These are phyloP conservation scores for Stenchaetothrips biformis DNA, from an alignment of 2,888 invertebrate species.

Conservation along the genomic window DNA sequence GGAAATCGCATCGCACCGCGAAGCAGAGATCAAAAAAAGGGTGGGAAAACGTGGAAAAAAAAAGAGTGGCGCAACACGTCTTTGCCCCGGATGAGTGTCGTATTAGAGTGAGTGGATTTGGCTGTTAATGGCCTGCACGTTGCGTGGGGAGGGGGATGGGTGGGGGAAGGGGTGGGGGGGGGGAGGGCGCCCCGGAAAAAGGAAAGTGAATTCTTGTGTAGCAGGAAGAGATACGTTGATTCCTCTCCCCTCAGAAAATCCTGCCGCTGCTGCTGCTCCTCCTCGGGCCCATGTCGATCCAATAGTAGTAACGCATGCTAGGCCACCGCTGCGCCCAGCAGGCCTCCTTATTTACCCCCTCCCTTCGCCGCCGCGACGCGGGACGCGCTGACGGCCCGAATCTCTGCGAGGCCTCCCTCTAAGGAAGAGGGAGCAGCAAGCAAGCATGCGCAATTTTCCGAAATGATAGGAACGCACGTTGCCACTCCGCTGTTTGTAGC, in stretches of 20 bases:
- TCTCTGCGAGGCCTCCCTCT: too few species aligned
- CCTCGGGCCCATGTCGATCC: not conserved
- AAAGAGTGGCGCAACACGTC: not conserved
- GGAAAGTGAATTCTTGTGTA: constrained; percentile 20
- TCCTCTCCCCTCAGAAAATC: not conserved
- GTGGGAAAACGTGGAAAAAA: not conserved
- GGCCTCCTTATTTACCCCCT: too few species aligned
- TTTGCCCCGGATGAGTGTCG: not conserved
- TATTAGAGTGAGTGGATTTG: not conserved
- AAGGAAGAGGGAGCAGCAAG: too few species aligned
- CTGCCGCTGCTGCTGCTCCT: not conserved
- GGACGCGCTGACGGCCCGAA: too few species aligned
- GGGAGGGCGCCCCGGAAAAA: not conserved
- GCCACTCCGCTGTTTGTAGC: too few species aligned
- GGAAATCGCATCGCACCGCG: not conserved
- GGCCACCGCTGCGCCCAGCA: too few species aligned
- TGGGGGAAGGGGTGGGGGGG: not conserved
- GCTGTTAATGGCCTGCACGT: not conserved
- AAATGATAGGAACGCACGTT: too few species aligned
- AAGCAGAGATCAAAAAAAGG: not conserved
- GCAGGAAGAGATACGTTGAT: constrained; percentile 22
- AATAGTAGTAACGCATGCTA: too few species aligned
- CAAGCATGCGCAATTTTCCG: too few species aligned
- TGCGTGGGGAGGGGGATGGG: not conserved
- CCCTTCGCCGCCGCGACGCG: too few species aligned